These are phyloP conservation scores for Microcaecilia unicolor DNA, from an alignment of 2,797 vertebrate genomes.

Conservation along the genomic window DNA sequence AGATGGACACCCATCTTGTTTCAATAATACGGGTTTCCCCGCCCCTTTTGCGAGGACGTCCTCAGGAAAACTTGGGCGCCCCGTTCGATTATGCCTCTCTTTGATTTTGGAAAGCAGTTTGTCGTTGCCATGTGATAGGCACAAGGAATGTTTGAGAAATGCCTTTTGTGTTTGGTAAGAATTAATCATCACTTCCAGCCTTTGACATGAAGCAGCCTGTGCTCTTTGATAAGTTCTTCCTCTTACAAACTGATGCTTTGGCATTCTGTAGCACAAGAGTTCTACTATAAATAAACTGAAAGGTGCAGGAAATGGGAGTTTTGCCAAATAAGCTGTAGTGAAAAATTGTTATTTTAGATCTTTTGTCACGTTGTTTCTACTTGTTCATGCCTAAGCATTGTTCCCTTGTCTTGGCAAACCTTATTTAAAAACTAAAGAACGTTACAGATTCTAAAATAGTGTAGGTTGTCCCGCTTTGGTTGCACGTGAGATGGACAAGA, in stretches of 20 bases:
- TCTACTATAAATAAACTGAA: slow-evolving; percentile 63
- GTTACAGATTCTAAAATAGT: background rate
- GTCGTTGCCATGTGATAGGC: slow-evolving; percentile 19
- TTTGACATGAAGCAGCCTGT: slow-evolving; percentile 67
- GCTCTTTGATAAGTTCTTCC: slow-evolving; percentile 58
- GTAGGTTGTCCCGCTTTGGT: slow-evolving; percentile 12
- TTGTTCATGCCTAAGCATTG: slow-evolving; percentile 21
- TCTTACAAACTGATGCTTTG: slow-evolving; percentile 42
- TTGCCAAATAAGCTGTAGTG: slow-evolving; percentile 30
- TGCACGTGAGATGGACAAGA: too few species aligned
- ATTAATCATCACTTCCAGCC: slow-evolving; percentile 68
- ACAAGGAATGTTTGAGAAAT: slow-evolving; percentile 13
- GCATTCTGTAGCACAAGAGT: slow-evolving; percentile 42
- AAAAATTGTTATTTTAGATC: too few species aligned
- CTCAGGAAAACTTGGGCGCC: too few species aligned
- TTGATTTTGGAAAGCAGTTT: too few species aligned
- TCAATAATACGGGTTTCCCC: too few species aligned
- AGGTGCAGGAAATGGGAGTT: slow-evolving; percentile 42
- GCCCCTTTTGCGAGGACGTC: too few species aligned
- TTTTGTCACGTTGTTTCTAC: slow-evolving; percentile 28
- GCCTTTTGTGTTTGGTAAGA: slow-evolving; percentile 43
- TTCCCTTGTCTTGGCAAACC: slow-evolving; percentile 13
- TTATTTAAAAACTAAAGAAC: slow-evolving; percentile 9
- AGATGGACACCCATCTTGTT: too few species aligned
- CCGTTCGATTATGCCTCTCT: too few species aligned